Conservation (phyloP, 2,113 vertebrate species). For the Propithecus coquereli region DNA sequence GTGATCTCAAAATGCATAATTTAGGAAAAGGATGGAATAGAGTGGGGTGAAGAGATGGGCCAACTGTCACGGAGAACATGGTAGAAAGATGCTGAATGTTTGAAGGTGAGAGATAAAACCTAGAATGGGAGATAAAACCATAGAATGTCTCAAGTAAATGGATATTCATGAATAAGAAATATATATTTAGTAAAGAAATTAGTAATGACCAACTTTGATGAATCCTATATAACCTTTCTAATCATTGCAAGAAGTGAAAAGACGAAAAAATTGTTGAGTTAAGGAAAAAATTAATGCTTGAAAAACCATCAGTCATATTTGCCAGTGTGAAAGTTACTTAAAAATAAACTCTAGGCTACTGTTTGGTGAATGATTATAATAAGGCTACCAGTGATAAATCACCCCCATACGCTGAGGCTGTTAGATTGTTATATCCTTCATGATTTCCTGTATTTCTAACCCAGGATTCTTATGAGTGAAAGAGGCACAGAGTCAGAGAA, state of each 20-base stretch:
- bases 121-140: neutral
- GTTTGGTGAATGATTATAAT: neutral
- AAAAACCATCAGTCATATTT: neutral
- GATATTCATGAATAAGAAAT: neutral
- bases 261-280: neutral
- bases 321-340: neutral
- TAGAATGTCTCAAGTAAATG: neutral
- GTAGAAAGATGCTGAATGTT: neutral
- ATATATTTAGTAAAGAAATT: neutral
- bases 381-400: neutral
- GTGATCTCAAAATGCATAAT: neutral
- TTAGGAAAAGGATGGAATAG: neutral
- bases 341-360: neutral
- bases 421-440: neutral
- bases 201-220: neutral
- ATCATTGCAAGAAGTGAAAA: neutral
- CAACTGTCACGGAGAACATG: neutral
- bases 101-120: neutral
- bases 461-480: neutral
- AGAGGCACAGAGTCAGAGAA: neutral
- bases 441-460: neutral
- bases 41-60: neutral
- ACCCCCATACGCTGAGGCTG: neutral
- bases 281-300: neutral
- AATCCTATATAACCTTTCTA: neutral